These are phyloP conservation scores for Hylaea fasciaria DNA, from an alignment of 2,888 invertebrate genomes.

Conservation along the genomic window DNA sequence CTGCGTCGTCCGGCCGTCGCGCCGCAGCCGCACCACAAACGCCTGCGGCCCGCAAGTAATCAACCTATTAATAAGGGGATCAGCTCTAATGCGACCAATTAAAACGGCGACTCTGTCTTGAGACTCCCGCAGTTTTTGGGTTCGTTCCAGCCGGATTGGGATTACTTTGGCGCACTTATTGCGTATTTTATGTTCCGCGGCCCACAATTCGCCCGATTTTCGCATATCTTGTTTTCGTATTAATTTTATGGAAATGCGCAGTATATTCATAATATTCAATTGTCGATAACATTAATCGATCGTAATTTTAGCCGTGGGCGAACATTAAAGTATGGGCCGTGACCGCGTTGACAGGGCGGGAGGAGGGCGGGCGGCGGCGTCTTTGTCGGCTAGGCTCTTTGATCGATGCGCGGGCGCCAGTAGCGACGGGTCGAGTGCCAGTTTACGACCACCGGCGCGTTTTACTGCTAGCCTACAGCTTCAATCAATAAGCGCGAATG, in stretches of 20 bases:
- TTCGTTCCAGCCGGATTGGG: conserved; percentile 78
- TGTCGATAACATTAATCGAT: conserved; percentile 72
- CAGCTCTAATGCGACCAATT: conserved; percentile 81
- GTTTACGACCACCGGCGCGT: conserved; percentile 78
- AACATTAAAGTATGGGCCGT: conserved; percentile 69
- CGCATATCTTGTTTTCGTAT: conserved; percentile 53
- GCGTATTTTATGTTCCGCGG: conserved; percentile 52
- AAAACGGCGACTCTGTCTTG: conserved; percentile 80
- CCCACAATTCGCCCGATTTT: conserved; percentile 49
- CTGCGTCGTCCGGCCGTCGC: conserved; percentile 42
- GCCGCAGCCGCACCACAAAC: conserved; percentile 43
- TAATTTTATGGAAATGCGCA: conserved; percentile 67
- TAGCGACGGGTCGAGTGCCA: conserved; percentile 72
- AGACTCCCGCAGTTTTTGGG: conserved; percentile 83
- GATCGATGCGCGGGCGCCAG: conserved; percentile 78
- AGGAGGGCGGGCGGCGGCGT: conserved; percentile 60
- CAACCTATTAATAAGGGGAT: conserved; percentile 84
- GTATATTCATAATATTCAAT: conserved; percentile 71
- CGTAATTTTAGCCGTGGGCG: conserved; percentile 75
- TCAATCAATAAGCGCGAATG: conserved; percentile 69
- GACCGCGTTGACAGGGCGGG: conserved; percentile 80
- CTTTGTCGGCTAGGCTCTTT: conserved; percentile 77
- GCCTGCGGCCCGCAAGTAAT: conserved; percentile 75
- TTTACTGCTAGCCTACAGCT: conserved; percentile 74
- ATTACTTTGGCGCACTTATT: conserved; percentile 64